Conservation (phyloP, 2,797 vertebrate species). For the Leuciscus waleckii region DNA sequence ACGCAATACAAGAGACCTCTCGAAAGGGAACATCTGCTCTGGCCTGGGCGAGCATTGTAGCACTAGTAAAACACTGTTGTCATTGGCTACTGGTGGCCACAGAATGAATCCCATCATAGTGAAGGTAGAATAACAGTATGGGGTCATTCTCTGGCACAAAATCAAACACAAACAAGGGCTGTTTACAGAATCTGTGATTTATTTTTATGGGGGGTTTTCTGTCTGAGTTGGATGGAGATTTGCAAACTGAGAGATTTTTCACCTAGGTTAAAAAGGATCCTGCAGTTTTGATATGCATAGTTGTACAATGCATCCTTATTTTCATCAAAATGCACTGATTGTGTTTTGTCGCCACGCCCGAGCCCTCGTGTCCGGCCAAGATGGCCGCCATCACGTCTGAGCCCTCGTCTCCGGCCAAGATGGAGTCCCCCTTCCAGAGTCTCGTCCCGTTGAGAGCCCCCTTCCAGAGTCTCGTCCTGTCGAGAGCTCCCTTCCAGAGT, state of each 20-base stretch:
- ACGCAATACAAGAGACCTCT: no score
- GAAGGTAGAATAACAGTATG: conserved; percentile 66
- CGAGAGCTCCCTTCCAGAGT: no score
- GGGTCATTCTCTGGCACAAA: conserved; percentile 66
- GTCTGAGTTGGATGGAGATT: conserved; percentile 58
- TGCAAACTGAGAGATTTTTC: not conserved
- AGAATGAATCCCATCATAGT: conserved; percentile 66
- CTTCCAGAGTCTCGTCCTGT: no score
- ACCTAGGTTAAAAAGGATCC: not conserved
- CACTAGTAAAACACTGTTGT: conserved; percentile 78
- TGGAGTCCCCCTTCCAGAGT: no score
- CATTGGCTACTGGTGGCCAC: conserved; percentile 69
- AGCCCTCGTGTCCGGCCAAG: no score
- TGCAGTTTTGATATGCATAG: not conserved
- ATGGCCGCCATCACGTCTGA: no score
- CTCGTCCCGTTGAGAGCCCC: no score
- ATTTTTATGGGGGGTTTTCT: conserved; percentile 70
- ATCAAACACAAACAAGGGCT: conserved; percentile 70
- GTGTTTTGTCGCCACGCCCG: not conserved
- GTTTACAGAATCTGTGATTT: conserved; percentile 78
- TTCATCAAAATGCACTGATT: not conserved
- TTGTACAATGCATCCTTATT: not conserved
- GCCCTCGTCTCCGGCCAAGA: no score
- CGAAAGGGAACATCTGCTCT: conserved; percentile 75
- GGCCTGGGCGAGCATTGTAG: conserved; percentile 66